Base-by-base conservation (phyloP, 2,888 invertebrate genomes). In the Drosophila crucigera region DNA sequence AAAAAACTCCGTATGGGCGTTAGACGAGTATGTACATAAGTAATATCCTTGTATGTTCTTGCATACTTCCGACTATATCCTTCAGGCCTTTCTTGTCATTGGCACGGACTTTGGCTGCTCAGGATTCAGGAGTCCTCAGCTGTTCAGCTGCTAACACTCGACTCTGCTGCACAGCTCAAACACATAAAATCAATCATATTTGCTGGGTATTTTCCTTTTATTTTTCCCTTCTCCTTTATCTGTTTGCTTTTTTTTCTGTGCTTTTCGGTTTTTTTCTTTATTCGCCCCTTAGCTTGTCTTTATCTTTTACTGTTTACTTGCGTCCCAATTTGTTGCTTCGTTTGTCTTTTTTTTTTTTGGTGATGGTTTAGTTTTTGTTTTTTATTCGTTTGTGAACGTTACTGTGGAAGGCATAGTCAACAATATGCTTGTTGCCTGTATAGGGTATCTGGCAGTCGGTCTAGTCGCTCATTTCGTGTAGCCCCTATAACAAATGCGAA, bases 101-200 rank as follows among this genome's bases (percentile, higher is more conserved):
- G 62, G 41, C 75, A 66, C 64, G 64, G 66, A 62, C 66, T 64
- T 22, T 16, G 41, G 33, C 56, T 58, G 59, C 54, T 55, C 35
- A 14, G 33, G 16, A 41, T n/a, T 41, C n/a, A 30, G 35, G 25
- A 39, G 31, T 58, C 47, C 52, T 75, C 69, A 64, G 49, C 60
- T 67, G 47, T 65, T 60, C 52, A 28, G 47, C 28, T 47, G 30
- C 56, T 10, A 28, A n/a, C 47, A 52, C 56, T 54, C 49, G 53
- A 54, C 78, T 68, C 65, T 55, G 43, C 41, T 25, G 35, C 71
- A 72, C 72, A 72, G 68, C 75, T 82, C 83, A 82, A 91, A 82
- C 76, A 76, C 73, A 76, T 83, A 78, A 92, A 91, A 91, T 91
- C 90, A 91, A 92, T 92, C 91, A 91, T 87, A 80, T 85, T 80